These are phyloP conservation scores for Ceratina calcarata DNA, from an alignment of 1,140 invertebrate species.

Conservation along the genomic window DNA sequence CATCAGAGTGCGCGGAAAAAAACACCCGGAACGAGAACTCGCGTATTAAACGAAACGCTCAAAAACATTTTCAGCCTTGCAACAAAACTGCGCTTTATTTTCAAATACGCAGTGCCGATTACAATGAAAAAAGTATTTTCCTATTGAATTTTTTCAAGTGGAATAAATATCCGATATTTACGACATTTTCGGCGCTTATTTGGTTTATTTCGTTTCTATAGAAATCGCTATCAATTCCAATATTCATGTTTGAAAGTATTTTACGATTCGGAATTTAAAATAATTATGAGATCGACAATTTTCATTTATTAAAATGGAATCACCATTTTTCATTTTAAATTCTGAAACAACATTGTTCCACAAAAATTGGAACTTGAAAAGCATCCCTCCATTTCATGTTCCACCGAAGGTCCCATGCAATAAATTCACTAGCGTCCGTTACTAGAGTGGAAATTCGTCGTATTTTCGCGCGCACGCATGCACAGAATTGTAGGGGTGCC, in stretches of 20 bases:
- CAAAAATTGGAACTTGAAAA: background rate
- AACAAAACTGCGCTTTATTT: background rate
- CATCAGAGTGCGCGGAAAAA: background rate
- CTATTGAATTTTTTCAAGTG: no score
- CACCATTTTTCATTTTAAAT: background rate
- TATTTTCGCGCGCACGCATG: constrained; percentile 20
- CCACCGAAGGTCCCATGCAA: background rate
- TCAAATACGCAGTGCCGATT: background rate
- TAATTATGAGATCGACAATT: background rate
- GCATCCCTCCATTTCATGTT: background rate
- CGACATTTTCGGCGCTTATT: no score
- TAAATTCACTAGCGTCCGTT: background rate
- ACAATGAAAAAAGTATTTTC: background rate
- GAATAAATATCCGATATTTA: no score
- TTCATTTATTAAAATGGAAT: no score
- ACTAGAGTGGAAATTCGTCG: constrained; percentile 17
- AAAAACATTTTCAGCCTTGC: background rate
- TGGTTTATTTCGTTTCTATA: background rate
- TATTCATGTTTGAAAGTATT: background rate
- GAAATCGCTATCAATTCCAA: no score
- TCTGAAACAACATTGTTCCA: background rate
- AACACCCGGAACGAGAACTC: background rate
- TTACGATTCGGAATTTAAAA: background rate
- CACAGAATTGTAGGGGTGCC: background rate
- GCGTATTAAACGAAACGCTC: background rate